phyloP scores from a whole-genome alignment of 2,888 invertebrate species.

The Nomada ruficornis region DNA sequence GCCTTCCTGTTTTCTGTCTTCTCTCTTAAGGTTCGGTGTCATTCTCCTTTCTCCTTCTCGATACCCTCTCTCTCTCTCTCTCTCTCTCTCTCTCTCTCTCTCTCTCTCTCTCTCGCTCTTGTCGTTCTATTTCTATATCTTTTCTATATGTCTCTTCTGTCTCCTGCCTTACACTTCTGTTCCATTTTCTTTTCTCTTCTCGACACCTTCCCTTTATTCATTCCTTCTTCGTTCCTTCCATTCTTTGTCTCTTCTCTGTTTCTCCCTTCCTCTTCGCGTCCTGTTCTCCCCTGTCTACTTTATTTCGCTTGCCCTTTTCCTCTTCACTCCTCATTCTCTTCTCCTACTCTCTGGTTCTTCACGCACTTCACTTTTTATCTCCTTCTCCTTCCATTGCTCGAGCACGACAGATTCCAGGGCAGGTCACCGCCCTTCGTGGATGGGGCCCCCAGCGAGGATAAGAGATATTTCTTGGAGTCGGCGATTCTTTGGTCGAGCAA shows the following conservation, averaged over 20 bases:
- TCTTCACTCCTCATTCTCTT: not conserved
- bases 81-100: not conserved
- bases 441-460: constrained; percentile 46
- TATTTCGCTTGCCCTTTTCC: not conserved
- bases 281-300: no score
- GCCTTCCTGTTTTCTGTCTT: no score
- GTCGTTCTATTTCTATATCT: no score
- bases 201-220: constrained; percentile 54
- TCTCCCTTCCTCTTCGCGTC: no score
- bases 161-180: no score
- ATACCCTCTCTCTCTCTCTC: no score
- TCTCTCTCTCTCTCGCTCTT: not conserved
- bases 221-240: constrained; percentile 55
- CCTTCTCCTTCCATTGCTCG: constrained; percentile 10
- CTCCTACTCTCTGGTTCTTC: no score
- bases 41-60: no score
- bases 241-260: constrained; percentile 60
- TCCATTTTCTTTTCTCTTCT: not conserved
- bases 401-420: constrained; percentile 51
- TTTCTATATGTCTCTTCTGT: no score
- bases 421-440: constrained; percentile 70
- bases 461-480: no score
- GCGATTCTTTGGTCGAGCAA: no score
- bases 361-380: not conserved
- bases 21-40: no score